Percentiles rank a stretch among this genome's conserved stretches.
Conservation (phyloP, 2,797 vertebrate species). For the Periophthalmus magnuspinnatus region DNA sequence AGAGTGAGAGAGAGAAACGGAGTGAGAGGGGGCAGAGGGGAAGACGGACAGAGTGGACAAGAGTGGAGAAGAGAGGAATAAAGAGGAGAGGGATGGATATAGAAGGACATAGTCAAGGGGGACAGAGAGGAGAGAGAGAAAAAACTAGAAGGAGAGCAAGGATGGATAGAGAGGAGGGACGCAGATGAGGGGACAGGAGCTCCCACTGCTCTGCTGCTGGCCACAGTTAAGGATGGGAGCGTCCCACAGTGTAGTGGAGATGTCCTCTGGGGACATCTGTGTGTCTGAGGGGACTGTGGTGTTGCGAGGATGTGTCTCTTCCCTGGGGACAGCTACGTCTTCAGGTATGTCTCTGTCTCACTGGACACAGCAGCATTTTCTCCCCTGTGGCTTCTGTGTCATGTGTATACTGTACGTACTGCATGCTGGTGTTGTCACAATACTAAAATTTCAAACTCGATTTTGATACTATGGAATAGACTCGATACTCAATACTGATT, state of each 20-base stretch:
- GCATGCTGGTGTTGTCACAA: no score
- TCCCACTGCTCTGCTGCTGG: neutral
- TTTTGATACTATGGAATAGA: no score
- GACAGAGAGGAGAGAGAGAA: neutral
- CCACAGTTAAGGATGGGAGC: neutral
- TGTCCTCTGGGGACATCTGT: neutral
- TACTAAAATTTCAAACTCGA: no score
- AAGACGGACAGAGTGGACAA: no score
- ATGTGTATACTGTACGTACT: neutral
- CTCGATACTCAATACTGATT: no score
- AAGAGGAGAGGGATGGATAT: neutral
- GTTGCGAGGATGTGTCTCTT: neutral
- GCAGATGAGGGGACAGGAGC: neutral
- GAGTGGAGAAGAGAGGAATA: neutral
- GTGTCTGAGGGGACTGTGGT: neutral
- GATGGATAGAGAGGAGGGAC: neutral
- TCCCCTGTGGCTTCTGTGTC: neutral
- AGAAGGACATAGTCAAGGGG: neutral
- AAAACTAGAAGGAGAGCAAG: neutral
- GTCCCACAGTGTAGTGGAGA: neutral
- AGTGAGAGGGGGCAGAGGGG: neutral
- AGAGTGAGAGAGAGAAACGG: neutral
- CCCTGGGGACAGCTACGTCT: neutral
- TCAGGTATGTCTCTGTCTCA: slow-evolving; percentile 1
- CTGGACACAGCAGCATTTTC: neutral